These are phyloP conservation scores for Philereme transversata DNA, from an alignment of 2,888 invertebrate species.

Conservation along the genomic window DNA sequence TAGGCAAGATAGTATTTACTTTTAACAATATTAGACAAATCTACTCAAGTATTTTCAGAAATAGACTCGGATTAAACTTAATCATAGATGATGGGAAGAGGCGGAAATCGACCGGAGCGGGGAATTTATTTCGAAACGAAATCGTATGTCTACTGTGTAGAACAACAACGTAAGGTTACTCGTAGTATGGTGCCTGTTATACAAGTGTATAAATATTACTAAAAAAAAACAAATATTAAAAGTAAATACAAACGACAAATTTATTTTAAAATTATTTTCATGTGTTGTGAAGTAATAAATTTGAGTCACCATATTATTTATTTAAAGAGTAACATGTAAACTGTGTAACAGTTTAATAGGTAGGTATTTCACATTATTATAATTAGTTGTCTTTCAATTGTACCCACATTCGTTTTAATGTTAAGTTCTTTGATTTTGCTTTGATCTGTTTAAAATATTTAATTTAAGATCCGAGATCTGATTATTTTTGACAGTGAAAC, in stretches of 20 bases:
- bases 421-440: conserved; percentile 82
- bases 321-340: conserved; percentile 59
- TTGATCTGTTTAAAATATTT: conserved; percentile 77
- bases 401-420: conserved; percentile 68
- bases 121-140: conserved; percentile 81
- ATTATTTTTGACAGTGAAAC: conserved; percentile 61
- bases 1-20: neutral
- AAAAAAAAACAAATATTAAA: conserved; percentile 4
- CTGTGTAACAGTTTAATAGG: conserved; percentile 76
- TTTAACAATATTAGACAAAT: conserved; percentile 5
- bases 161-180: conserved; percentile 70
- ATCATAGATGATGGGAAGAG: conserved; percentile 38
- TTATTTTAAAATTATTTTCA: conserved; percentile 45
- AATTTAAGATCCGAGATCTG: conserved; percentile 66
- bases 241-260: conserved; percentile 7
- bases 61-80: conserved; percentile 8
- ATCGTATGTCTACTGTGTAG: conserved; percentile 83
- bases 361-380: conserved; percentile 75
- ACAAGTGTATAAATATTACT: conserved; percentile 41
- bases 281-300: conserved; percentile 64
- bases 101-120: conserved; percentile 59
- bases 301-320: conserved; percentile 58
- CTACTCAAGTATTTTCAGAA: conserved; percentile 7
- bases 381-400: conserved; percentile 75
- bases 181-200: conserved; percentile 63